These are phyloP conservation scores for Mico argentatus DNA, from an alignment of 2,797 vertebrate species.

Conservation along the genomic window DNA sequence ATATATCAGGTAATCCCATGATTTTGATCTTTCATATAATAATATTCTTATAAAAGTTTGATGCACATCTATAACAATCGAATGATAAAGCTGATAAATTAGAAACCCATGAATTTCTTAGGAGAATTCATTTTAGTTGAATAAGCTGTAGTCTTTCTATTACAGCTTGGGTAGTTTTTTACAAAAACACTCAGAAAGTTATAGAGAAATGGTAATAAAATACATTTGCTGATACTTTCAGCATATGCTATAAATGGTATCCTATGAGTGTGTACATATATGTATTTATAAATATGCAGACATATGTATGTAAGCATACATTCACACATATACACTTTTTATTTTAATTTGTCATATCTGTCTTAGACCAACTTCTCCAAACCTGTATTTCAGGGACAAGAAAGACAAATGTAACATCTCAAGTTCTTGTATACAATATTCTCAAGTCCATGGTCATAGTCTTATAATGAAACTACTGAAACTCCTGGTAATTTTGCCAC, in stretches of 20 bases:
- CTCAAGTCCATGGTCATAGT: neutral
- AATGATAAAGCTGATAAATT: neutral
- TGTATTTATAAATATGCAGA: neutral
- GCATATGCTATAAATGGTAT: neutral
- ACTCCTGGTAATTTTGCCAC: neutral
- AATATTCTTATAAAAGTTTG: neutral
- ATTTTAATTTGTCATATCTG: neutral
- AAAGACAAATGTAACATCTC: neutral
- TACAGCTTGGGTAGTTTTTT: neutral
- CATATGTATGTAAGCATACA: neutral
- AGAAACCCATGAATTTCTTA: neutral
- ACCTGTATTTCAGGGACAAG: neutral
- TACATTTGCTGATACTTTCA: neutral
- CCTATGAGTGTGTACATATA: neutral
- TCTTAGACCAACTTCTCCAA: neutral
- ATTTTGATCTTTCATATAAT: neutral
- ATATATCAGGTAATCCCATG: neutral
- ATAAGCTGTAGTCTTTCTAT: neutral
- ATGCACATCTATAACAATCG: neutral
- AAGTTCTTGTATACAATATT: neutral
- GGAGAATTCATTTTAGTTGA: neutral
- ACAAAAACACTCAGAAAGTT: neutral
- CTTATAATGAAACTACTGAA: neutral
- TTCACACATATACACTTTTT: neutral
- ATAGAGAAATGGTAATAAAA: neutral